Percentiles rank a stretch among this genome's conserved stretches.
Conservation (phyloP, 2,113 vertebrate species). For the Antigone vipio region DNA sequence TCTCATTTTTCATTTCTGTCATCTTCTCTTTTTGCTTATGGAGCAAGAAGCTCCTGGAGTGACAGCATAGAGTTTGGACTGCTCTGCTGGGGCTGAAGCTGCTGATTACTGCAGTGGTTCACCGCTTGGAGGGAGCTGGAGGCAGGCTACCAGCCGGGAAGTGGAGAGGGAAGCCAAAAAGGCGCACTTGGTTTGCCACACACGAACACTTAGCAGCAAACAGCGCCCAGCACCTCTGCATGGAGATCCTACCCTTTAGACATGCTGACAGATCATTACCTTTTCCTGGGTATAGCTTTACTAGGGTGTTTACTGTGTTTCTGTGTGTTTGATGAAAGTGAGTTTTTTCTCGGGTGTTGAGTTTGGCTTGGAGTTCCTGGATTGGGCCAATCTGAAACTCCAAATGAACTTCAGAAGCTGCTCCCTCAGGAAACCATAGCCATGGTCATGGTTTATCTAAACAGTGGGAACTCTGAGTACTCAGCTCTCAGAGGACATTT, state of each 20-base stretch:
- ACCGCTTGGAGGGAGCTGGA: background rate
- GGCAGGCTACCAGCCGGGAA: background rate
- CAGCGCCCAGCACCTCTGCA: background rate
- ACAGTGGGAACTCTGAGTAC: background rate
- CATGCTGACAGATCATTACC: background rate
- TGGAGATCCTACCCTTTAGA: background rate
- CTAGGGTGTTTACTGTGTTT: background rate
- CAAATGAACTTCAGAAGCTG: background rate
- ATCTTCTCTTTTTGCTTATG: background rate
- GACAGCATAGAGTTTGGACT: background rate
- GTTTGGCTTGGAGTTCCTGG: background rate
- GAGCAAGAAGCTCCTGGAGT: background rate
- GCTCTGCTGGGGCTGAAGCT: background rate
- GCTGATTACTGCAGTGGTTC: background rate
- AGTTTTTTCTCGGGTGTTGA: background rate
- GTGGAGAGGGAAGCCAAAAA: background rate
- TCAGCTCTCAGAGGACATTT: background rate
- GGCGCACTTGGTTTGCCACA: background rate
- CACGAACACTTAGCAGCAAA: background rate
- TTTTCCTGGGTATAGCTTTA: background rate
- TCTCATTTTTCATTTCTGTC: background rate
- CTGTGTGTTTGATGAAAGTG: background rate
- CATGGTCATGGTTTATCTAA: background rate
- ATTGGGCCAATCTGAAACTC: background rate
- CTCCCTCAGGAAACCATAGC: background rate